phyloP scores from a whole-genome alignment of 2,888 invertebrate genomes.

The Vanessa cardui region DNA sequence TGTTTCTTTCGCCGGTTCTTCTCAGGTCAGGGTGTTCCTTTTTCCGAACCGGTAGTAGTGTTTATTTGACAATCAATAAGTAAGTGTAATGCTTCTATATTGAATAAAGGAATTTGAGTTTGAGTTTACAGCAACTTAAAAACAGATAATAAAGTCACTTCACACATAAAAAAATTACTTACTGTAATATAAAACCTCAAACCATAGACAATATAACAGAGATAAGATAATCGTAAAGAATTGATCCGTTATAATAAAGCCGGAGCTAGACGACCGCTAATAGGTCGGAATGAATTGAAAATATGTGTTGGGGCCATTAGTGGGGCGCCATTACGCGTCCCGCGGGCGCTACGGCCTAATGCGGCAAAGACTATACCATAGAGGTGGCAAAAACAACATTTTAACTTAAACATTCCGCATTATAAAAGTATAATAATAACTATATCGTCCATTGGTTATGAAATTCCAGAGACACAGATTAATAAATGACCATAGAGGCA shows the following conservation, averaged over 20 bases:
- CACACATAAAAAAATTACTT: background rate
- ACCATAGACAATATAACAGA: constrained; percentile 24
- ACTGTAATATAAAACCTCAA: constrained; percentile 14
- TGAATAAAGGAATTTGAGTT: too few species aligned
- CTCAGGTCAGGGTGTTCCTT: too few species aligned
- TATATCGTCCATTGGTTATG: too few species aligned
- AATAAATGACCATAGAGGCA: too few species aligned
- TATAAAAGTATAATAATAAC: too few species aligned
- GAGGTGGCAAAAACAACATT: constrained; percentile 17
- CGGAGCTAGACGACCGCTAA: constrained; percentile 47
- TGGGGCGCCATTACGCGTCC: constrained; percentile 57
- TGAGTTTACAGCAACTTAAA: too few species aligned
- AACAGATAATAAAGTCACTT: too few species aligned
- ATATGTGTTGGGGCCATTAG: constrained; percentile 70
- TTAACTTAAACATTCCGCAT: background rate
- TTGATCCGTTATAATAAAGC: constrained; percentile 51
- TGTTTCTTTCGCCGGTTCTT: too few species aligned
- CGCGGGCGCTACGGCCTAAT: constrained; percentile 59
- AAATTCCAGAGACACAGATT: too few species aligned
- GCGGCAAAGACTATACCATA: constrained; percentile 49
- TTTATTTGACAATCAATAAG: too few species aligned
- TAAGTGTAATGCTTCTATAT: too few species aligned
- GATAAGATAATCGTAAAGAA: constrained; percentile 47
- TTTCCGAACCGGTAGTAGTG: too few species aligned
- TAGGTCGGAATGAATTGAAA: constrained; percentile 65